Percentiles rank a stretch among this genome's conserved stretches.
These are phyloP conservation scores for Aramus guarauna DNA, from an alignment of 2,113 vertebrate species.

Conservation along the genomic window DNA sequence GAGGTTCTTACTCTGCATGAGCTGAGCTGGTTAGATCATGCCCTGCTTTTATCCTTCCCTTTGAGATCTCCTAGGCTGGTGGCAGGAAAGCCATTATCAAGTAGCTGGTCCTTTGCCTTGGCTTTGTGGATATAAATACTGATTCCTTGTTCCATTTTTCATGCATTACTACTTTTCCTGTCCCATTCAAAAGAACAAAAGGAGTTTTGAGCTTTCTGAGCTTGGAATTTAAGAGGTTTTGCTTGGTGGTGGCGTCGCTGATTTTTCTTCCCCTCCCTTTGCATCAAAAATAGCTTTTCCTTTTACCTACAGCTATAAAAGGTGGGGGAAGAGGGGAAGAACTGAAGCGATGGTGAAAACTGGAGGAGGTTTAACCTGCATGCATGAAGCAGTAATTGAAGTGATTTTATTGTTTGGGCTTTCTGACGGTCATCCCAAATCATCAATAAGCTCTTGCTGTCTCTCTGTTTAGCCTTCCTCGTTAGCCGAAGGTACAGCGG, in stretches of 20 bases:
- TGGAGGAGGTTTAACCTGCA: background rate
- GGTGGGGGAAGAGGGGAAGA: background rate
- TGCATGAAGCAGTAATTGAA: background rate
- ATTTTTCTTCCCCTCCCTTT: background rate
- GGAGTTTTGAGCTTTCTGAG: background rate
- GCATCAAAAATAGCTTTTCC: background rate
- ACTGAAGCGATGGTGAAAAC: background rate
- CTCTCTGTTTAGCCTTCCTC: background rate
- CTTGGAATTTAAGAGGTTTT: background rate
- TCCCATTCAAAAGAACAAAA: slow-evolving; percentile 21
- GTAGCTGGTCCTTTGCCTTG: background rate
- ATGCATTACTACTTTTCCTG: background rate
- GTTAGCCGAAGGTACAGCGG: background rate
- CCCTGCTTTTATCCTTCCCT: background rate
- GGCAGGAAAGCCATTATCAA: background rate
- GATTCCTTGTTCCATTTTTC: background rate
- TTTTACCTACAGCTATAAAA: background rate
- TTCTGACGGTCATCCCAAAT: background rate
- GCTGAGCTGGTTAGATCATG: background rate
- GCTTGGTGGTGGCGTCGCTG: background rate
- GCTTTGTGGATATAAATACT: slow-evolving; percentile 24
- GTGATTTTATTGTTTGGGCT: background rate
- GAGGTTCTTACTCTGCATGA: background rate
- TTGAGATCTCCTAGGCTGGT: background rate
- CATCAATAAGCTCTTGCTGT: background rate